A percentile compares a stretch with the other conserved stretches of the same genome.
phyloP scores from a whole-genome alignment of 2,888 invertebrate genomes.

The Antheraea assamensis region DNA sequence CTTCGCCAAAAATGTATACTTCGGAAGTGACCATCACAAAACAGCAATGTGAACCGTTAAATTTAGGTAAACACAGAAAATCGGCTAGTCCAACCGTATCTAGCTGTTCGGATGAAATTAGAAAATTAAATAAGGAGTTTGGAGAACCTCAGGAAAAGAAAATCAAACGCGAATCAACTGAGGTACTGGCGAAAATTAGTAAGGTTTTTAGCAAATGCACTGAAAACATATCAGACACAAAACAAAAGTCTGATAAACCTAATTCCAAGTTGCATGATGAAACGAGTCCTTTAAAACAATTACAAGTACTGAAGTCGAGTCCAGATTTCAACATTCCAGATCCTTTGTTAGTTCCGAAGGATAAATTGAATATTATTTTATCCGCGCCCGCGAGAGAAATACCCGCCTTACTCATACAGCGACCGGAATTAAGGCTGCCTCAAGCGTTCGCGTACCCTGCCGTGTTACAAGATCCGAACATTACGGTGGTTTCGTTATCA shows the following conservation, averaged over 20 bases:
- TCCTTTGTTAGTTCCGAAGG: slow-evolving; percentile 90
- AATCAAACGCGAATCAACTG: slow-evolving; percentile 60
- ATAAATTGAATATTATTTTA: slow-evolving; percentile 86
- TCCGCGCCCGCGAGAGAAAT: slow-evolving; percentile 89
- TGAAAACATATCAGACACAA: slow-evolving; percentile 48
- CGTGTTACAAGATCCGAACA: slow-evolving; percentile 88
- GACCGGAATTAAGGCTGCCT: slow-evolving; percentile 88
- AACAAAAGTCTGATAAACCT: slow-evolving; percentile 51
- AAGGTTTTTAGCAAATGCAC: slow-evolving; percentile 66
- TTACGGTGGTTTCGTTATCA: slow-evolving; percentile 88
- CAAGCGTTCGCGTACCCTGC: slow-evolving; percentile 88
- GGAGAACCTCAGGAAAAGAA: slow-evolving; percentile 75
- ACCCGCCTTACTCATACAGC: slow-evolving; percentile 86
- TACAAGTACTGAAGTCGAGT: slow-evolving; percentile 85
- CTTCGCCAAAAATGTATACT: slow-evolving; percentile 81
- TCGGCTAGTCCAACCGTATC: slow-evolving; percentile 88
- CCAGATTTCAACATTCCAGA: slow-evolving; percentile 89
- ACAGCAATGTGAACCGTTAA: slow-evolving; percentile 85
- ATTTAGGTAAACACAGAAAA: slow-evolving; percentile 85
- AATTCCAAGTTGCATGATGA: slow-evolving; percentile 63
- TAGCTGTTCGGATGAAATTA: slow-evolving; percentile 88
- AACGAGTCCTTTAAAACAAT: slow-evolving; percentile 85
- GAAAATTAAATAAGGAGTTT: slow-evolving; percentile 79
- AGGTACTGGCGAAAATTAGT: slow-evolving; percentile 65
- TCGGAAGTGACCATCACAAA: slow-evolving; percentile 80